These are phyloP conservation scores for Microctenopoma lineatum DNA, from an alignment of 2,797 vertebrate species.

Conservation along the genomic window DNA sequence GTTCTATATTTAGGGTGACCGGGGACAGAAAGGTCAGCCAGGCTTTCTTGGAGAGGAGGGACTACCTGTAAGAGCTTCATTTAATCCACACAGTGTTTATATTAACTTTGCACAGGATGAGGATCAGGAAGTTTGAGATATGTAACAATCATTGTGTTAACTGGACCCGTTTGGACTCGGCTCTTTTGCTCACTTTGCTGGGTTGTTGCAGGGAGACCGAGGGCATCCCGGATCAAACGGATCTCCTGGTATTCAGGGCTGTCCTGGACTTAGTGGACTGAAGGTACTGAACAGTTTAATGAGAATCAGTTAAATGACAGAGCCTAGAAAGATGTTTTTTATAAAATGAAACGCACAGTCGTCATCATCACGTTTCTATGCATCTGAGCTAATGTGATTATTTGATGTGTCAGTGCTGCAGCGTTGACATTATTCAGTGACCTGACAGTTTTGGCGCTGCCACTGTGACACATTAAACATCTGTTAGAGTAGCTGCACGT, in stretches of 20 bases:
- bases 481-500: no score
- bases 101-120: no score
- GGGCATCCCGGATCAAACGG: conserved; percentile 81
- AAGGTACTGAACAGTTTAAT: conserved; percentile 73
- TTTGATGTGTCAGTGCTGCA: no score
- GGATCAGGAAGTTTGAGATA: no score
- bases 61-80: conserved; percentile 76
- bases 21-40: conserved; percentile 74
- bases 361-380: no score
- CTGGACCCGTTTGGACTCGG: background rate
- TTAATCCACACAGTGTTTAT: background rate
- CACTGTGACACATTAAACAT: no score
- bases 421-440: no score
- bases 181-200: accelerated
- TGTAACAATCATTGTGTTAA: background rate
- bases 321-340: no score
- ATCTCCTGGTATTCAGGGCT: conserved; percentile 79
- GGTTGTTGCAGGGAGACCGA: conserved; percentile 80
- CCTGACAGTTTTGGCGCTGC: no score
- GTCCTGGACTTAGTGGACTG: conserved; percentile 77
- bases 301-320: no score
- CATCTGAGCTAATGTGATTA: no score
- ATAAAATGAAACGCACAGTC: no score
- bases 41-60: conserved; percentile 88
- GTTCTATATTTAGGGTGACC: conserved; percentile 72